phyloP scores from a whole-genome alignment of 2,113 vertebrate species.

The Rhabdomys dilectus region DNA sequence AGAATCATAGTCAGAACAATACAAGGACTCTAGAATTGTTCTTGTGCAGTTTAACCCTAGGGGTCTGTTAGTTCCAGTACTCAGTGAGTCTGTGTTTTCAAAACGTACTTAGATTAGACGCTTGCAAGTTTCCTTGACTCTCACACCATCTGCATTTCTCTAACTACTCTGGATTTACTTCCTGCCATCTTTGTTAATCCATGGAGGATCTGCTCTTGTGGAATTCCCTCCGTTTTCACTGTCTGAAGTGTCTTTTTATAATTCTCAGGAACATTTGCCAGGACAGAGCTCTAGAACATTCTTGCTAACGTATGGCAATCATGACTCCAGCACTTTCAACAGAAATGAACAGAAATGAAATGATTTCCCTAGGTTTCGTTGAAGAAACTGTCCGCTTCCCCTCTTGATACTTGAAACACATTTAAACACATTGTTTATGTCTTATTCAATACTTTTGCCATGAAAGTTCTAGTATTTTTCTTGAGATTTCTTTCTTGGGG shows the following conservation, averaged over 20 bases:
- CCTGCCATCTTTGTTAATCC: not conserved
- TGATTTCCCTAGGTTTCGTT: not conserved
- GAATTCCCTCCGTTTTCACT: not conserved
- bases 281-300: not conserved
- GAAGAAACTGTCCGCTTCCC: constrained; percentile 7
- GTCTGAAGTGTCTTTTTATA: not conserved
- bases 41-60: not conserved
- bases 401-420: not conserved
- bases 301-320: not conserved
- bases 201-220: not conserved
- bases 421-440: not conserved
- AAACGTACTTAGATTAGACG: not conserved
- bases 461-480: not conserved
- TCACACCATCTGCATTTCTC: not conserved
- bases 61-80: not conserved
- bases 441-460: not conserved
- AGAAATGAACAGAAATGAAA: not conserved
- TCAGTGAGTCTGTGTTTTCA: not conserved
- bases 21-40: not conserved
- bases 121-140: not conserved
- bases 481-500: not conserved
- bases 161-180: not conserved
- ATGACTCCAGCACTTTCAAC: not conserved
- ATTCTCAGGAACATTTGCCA: not conserved
- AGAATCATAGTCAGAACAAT: not conserved